phyloP scores from a whole-genome alignment of 2,797 vertebrate species.

The Helostoma temminkii region DNA sequence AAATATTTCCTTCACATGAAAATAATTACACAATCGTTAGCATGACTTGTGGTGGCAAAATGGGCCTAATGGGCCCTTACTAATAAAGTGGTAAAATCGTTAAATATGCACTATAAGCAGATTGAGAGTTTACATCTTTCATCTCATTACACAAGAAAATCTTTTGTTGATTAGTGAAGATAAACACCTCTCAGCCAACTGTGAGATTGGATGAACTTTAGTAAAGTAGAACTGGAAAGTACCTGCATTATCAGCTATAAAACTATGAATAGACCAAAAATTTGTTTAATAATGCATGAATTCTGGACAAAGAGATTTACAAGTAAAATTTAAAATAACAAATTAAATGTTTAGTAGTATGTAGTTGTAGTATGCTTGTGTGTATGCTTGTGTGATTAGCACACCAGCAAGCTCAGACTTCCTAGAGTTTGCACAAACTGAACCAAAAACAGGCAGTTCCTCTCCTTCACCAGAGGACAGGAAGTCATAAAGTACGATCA shows the following conservation, averaged over 20 bases:
- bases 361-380: too few relatives aligned
- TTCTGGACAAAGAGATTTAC: conserved; percentile 15
- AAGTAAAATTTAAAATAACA: neutral
- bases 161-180: conserved; percentile 16
- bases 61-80: conserved; percentile 10
- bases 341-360: too few relatives aligned
- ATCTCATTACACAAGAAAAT: conserved; percentile 34
- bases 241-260: conserved; percentile 1
- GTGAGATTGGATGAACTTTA: conserved; percentile 2
- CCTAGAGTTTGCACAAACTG: conserved; percentile 16
- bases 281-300: conserved; percentile 1
- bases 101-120: conserved; percentile 2
- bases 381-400: conserved; percentile 9
- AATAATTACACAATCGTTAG: conserved; percentile 58
- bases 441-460: conserved; percentile 65
- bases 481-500: conserved; percentile 79
- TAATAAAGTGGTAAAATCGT: neutral
- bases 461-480: conserved; percentile 65
- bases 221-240: neutral
- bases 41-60: conserved; percentile 19
- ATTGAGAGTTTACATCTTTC: conserved; percentile 20
- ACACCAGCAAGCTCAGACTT: conserved; percentile 7
- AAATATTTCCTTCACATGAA: conserved; percentile 45
- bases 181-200: conserved; percentile 37
- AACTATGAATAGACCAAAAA: conserved; percentile 2